phyloP scores from a whole-genome alignment of 64 coral and sea anemone genomes.

The Hydrozoanthus tunicans region DNA sequence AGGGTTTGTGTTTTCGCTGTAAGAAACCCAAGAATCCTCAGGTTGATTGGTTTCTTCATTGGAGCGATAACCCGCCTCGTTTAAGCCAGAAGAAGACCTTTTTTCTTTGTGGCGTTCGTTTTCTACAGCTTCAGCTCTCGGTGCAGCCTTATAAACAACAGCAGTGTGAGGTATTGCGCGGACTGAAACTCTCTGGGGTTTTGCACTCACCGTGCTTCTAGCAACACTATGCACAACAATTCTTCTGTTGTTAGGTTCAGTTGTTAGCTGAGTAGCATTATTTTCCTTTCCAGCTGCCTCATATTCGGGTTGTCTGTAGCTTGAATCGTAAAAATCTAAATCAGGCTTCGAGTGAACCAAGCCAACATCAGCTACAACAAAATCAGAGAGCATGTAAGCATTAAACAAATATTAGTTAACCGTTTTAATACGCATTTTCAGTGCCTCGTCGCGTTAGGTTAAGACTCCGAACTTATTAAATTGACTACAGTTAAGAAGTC shows the following conservation, averaged over 20 bases:
- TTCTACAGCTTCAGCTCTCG: too few species aligned
- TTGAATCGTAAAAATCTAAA: neutral
- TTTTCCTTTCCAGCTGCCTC: neutral
- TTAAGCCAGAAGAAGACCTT: neutral
- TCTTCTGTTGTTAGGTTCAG: slow-evolving; percentile 19
- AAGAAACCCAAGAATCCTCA: slow-evolving; percentile 38
- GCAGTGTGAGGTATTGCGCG: slow-evolving; percentile 13
- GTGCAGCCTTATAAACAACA: slow-evolving; percentile 1
- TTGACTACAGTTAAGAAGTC: too few species aligned
- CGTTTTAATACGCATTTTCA: too few species aligned
- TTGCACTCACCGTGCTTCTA: slow-evolving; percentile 20
- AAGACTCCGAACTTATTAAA: too few species aligned
- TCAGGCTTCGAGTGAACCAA: slow-evolving; percentile 8
- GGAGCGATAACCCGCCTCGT: neutral
- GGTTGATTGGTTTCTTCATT: neutral
- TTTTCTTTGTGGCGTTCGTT: neutral
- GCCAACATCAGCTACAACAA: neutral
- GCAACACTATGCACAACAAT: slow-evolving; percentile 46
- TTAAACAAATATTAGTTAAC: neutral
- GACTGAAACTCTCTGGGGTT: slow-evolving; percentile 18
- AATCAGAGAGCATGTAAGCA: neutral
- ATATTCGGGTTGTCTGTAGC: neutral
- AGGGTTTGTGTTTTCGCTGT: slow-evolving; percentile 20
- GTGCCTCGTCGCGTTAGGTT: too few species aligned
- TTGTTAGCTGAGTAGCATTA: neutral